These are phyloP conservation scores for Cebus imitator DNA, from an alignment of 2,113 vertebrate genomes.

Conservation along the genomic window DNA sequence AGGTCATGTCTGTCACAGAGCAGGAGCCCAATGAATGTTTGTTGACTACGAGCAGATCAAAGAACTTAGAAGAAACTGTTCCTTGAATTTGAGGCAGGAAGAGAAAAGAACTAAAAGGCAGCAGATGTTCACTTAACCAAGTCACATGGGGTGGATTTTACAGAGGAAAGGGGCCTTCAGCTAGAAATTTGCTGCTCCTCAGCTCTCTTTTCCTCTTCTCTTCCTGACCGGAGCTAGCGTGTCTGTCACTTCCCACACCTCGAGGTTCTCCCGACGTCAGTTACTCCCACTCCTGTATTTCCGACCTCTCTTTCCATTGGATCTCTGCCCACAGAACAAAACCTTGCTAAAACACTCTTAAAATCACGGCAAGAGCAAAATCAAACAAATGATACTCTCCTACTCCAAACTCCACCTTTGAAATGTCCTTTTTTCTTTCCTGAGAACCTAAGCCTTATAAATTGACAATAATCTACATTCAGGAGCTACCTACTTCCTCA, in stretches of 20 bases:
- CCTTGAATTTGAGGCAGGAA: not conserved
- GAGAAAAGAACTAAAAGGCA: not conserved
- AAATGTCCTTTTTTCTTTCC: not conserved
- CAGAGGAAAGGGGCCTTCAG: too few species aligned
- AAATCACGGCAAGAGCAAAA: not conserved
- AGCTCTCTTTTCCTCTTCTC: not conserved
- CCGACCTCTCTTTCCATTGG: not conserved
- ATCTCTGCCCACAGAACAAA: not conserved
- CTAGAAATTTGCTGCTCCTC: not conserved
- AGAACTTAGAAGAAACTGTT: not conserved
- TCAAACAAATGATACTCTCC: not conserved
- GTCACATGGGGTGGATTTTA: not conserved
- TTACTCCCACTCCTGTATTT: not conserved
- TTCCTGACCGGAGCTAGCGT: not conserved
- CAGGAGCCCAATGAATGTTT: not conserved
- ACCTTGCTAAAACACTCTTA: not conserved
- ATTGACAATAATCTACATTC: not conserved
- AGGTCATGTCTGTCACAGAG: not conserved
- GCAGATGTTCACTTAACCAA: not conserved
- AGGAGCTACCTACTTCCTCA: not conserved
- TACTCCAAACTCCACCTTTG: not conserved
- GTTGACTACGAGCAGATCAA: not conserved
- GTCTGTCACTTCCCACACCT: not conserved
- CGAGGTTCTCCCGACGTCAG: rapidly evolving
- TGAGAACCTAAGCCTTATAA: not conserved